phyloP scores from a whole-genome alignment of 2,797 vertebrate species.

The Lithobates sylvaticus region DNA sequence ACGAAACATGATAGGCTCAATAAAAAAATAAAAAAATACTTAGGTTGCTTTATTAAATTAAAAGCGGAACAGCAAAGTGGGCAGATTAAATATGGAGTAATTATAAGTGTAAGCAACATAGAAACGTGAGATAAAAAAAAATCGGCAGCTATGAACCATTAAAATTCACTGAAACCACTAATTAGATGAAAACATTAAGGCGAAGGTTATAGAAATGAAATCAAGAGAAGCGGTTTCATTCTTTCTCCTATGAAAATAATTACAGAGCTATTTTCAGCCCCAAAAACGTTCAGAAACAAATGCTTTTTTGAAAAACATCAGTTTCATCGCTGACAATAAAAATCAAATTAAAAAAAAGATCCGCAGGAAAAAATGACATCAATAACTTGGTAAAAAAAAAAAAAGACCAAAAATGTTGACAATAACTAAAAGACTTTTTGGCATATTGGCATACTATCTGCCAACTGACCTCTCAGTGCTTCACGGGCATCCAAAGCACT shows the following conservation, averaged over 20 bases:
- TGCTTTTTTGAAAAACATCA: background rate
- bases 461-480: background rate
- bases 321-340: background rate
- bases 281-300: constrained; percentile 6
- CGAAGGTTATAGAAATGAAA: constrained; percentile 52
- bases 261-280: constrained; percentile 34
- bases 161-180: constrained; percentile 54
- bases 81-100: constrained; percentile 57
- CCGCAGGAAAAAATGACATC: background rate
- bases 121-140: constrained; percentile 55
- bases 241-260: constrained; percentile 47
- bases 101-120: constrained; percentile 56
- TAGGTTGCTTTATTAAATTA: constrained; percentile 58
- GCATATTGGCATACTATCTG: background rate
- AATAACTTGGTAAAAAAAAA: background rate
- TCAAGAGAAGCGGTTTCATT: constrained; percentile 37
- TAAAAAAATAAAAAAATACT: constrained; percentile 30
- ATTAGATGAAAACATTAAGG: constrained; percentile 55
- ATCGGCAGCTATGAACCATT: constrained; percentile 57
- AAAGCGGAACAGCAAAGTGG: constrained; percentile 48
- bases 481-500: background rate
- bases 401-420: background rate
- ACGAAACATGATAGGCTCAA: constrained; percentile 23
- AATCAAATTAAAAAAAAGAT: background rate
- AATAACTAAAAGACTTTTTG: background rate